Percentiles rank a stretch among this genome's conserved stretches.
Evolutionary conservation across 2,797 vertebrate species (phyloP).

Genomic region (Spinus pinus): DNA sequence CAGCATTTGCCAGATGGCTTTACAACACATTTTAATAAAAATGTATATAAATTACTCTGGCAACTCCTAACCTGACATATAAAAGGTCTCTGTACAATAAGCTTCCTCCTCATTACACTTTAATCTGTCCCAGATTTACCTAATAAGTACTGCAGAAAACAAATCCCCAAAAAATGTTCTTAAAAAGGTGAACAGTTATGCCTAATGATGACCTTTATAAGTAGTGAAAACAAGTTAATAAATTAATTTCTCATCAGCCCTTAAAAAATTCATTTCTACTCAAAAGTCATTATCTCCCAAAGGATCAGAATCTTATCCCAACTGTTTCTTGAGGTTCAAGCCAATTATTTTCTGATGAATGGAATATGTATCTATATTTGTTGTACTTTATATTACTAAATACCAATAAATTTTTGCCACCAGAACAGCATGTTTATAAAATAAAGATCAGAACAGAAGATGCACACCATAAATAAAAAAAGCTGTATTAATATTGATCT

Average conservation of each 20-base stretch:
- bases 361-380: neutral
- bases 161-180: neutral
- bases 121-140: neutral
- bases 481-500: neutral
- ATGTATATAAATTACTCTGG: neutral
- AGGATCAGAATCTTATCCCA: neutral
- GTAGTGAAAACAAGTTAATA: neutral
- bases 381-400: neutral
- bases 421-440: neutral
- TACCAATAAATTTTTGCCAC: neutral
- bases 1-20: neutral
- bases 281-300: neutral
- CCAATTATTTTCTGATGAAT: neutral
- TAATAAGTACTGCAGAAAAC: neutral
- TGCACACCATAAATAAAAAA: no score
- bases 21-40: constrained; percentile 21
- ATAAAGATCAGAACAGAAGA: neutral
- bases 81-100: neutral
- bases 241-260: neutral
- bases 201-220: neutral
- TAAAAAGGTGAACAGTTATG: neutral
- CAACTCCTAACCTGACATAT: neutral
- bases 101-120: neutral
- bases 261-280: neutral
- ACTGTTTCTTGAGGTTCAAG: neutral